Percentiles rank a stretch among this genome's conserved stretches.
Conservation (phyloP, 2,797 vertebrate species). For the Sebastes vulpes region DNA sequence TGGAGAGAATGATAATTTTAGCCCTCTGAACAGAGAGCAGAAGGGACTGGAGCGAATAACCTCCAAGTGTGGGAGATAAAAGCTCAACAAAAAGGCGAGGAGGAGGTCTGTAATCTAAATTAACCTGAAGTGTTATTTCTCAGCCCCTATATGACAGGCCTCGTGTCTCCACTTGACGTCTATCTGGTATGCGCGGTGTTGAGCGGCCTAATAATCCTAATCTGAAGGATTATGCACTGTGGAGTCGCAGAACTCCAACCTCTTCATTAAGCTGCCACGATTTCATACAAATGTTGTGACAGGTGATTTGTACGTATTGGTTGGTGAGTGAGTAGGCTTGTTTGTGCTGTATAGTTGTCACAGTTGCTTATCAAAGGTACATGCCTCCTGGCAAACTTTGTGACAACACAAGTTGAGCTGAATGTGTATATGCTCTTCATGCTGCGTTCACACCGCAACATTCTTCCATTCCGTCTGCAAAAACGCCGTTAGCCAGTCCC, state of each 20-base stretch:
- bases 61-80: background rate
- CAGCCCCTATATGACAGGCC: background rate
- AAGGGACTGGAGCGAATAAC: background rate
- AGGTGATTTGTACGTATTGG: background rate
- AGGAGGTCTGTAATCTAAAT: background rate
- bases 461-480: background rate
- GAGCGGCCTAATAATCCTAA: slow-evolving; percentile 1
- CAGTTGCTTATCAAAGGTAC: slow-evolving; percentile 20
- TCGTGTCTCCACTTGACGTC: background rate
- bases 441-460: background rate
- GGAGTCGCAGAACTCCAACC: background rate
- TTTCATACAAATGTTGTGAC: slow-evolving; percentile 5
- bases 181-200: background rate
- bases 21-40: background rate
- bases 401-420: background rate
- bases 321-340: background rate
- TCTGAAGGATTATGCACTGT: background rate
- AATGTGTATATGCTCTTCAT: background rate
- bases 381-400: slow-evolving; percentile 29
- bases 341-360: slow-evolving; percentile 26
- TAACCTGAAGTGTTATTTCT: background rate
- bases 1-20: background rate
- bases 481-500: background rate
- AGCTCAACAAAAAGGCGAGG: background rate
- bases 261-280: background rate